These are phyloP conservation scores for Clarias fuscus DNA, from an alignment of 2,797 vertebrate species.

Conservation along the genomic window DNA sequence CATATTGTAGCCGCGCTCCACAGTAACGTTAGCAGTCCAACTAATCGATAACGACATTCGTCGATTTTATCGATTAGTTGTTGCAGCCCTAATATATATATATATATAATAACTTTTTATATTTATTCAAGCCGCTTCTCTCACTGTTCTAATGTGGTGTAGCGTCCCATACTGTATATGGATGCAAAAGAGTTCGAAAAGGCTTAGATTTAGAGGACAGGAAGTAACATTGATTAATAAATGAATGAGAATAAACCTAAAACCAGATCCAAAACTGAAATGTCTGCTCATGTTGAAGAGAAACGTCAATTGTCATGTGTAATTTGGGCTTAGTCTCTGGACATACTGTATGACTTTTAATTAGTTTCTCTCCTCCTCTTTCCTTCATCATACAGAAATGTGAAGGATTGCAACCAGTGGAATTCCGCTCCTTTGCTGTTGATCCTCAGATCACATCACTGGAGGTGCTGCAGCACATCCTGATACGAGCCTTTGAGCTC, in stretches of 20 bases:
- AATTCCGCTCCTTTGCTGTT: slow-evolving; percentile 90
- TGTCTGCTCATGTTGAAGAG: not conserved
- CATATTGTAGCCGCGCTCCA: no score
- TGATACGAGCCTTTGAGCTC: slow-evolving; percentile 89
- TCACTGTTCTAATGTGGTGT: not conserved
- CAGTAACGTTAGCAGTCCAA: no score
- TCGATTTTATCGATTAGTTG: no score
- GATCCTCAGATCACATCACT: slow-evolving; percentile 94
- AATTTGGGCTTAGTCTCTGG: not conserved
- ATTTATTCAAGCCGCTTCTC: not conserved
- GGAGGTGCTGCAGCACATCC: slow-evolving; percentile 92
- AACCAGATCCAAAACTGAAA: not conserved
- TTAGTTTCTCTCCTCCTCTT: not conserved
- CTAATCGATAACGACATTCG: no score
- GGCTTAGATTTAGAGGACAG: not conserved
- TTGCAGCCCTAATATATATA: no score
- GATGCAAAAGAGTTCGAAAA: not conserved
- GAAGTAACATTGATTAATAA: not conserved
- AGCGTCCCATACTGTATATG: not conserved
- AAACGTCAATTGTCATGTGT: not conserved
- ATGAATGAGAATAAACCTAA: not conserved
- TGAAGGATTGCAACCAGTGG: slow-evolving; percentile 81
- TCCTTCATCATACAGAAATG: slow-evolving; percentile 77
- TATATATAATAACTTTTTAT: no score
- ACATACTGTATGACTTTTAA: not conserved